Base-by-base conservation (phyloP, 2,113 vertebrate genomes). In the Megalops atlanticus region DNA sequence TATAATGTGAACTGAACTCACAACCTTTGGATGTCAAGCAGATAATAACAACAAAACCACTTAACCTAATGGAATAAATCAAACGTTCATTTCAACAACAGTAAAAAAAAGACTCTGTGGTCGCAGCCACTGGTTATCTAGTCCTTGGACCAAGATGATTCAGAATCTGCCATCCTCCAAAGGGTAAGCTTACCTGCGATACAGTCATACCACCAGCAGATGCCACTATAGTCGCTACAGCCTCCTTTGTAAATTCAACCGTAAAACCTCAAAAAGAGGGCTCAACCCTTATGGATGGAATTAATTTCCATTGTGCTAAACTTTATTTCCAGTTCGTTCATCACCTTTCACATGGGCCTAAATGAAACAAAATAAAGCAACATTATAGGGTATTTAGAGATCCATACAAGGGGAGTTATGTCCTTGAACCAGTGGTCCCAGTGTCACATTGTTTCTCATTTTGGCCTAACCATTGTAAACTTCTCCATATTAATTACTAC, bases 161-260 rank as follows among this genome's bases (percentile, higher is more conserved):
- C 58, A 64, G 58, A 64, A n/a, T 10, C 24, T 10, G 7, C 4
- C 1, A 45, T 6, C 43, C 43, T 16, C 21, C 0, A 18, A 52
- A 3, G 21, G 3, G 0, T 52, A 14, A 2, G 0, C 45, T 49
- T 71, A 58, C 10, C 16, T 58, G 41, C 24, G 47, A 36, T 36
- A 39, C n/a, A 21, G 10, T 58, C 49, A 58, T 77, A 39, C 35
- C 16, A 38, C 79, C 79, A 54, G 79, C 35, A 80, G 79, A 31
- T 80, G 79, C 54, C 79, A 21, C 69, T 52, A n/a, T 54, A 73
- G 69, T 2, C 31, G 58, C 58, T 64, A 64, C 0, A 31, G 58
- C n/a, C 2, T 8, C 2, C 2, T 27, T 64, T 31, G n/a, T n/a
- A 31, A 64, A 64, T n/a, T n/a, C n/a, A n/a, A n/a, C n/a, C n/a